A percentile compares a stretch with the other conserved stretches of the same genome.
phyloP scores from a whole-genome alignment of 1,140 invertebrate genomes.

The Globodera rostochiensis region DNA sequence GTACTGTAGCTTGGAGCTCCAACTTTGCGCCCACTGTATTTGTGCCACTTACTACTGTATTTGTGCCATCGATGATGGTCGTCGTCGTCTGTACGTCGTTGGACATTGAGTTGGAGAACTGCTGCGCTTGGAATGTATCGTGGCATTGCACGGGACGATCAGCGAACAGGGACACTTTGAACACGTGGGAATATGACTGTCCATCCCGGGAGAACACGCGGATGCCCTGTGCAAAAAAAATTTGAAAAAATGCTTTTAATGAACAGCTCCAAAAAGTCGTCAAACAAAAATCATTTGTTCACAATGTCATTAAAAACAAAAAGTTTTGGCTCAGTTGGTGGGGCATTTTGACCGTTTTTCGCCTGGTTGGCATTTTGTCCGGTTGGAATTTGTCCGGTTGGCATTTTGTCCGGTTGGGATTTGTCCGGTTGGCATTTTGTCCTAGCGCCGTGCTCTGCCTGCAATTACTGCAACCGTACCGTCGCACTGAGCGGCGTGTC shows the following conservation, averaged over 20 bases:
- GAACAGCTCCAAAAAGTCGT: no score
- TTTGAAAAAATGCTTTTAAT: background rate
- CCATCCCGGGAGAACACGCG: conserved; percentile 71
- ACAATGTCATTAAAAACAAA: no score
- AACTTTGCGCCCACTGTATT: conserved; percentile 1
- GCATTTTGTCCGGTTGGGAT: no score
- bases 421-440: no score
- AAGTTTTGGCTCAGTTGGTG: no score
- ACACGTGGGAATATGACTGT: conserved; percentile 71
- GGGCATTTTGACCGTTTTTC: no score
- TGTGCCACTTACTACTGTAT: conserved; percentile 1
- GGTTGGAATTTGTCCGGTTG: no score
- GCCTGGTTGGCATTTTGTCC: no score
- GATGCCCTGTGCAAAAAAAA: conserved; percentile 62
- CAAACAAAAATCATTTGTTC: no score
- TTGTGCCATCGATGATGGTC: background rate
- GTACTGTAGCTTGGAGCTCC: background rate
- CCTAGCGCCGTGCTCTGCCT: no score
- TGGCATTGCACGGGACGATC: conserved; percentile 45
- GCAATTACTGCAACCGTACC: background rate
- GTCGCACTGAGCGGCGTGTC: conserved; percentile 4
- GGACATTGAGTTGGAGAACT: background rate
- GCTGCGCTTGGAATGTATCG: conserved; percentile 10
- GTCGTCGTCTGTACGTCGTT: background rate
- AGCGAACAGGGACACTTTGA: conserved; percentile 72